These are phyloP conservation scores for Chorisops tibialis DNA, from an alignment of 2,888 invertebrate species.

Conservation along the genomic window DNA sequence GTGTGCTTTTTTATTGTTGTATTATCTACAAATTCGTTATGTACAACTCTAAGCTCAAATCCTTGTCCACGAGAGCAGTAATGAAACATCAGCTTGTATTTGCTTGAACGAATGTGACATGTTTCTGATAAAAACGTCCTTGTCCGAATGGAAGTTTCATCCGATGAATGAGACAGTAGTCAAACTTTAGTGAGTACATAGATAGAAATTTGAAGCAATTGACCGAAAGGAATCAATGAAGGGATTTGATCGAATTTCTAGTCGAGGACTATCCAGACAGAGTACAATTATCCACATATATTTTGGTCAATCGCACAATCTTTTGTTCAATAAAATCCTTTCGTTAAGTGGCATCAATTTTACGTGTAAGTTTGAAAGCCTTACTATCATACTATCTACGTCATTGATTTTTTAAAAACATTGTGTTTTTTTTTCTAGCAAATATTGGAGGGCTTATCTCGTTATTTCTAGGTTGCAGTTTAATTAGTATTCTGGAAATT, in stretches of 20 bases:
- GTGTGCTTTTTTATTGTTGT: no score
- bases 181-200: conserved; percentile 13
- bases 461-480: conserved; percentile 13
- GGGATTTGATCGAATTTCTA: not conserved
- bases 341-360: not conserved
- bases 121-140: conserved; percentile 19
- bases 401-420: not conserved
- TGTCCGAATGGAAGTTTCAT: conserved; percentile 9
- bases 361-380: conserved; percentile 3
- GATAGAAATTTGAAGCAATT: not conserved
- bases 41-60: not conserved
- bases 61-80: conserved; percentile 2
- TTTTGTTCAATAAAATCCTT: conserved; percentile 1
- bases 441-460: conserved; percentile 7
- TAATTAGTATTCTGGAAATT: conserved; percentile 9
- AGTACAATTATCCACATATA: conserved; percentile 7
- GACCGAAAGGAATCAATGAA: not conserved
- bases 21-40: no score
- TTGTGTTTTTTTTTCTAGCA: not conserved
- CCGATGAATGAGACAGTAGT: conserved; percentile 1
- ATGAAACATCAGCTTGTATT: conserved; percentile 8
- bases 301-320: conserved; percentile 15
- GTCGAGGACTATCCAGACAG: conserved; percentile 12
- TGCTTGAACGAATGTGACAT: conserved; percentile 22
- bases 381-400: not conserved